These are phyloP conservation scores for Torymus auratus DNA, from an alignment of 2,888 invertebrate species.

Conservation along the genomic window DNA sequence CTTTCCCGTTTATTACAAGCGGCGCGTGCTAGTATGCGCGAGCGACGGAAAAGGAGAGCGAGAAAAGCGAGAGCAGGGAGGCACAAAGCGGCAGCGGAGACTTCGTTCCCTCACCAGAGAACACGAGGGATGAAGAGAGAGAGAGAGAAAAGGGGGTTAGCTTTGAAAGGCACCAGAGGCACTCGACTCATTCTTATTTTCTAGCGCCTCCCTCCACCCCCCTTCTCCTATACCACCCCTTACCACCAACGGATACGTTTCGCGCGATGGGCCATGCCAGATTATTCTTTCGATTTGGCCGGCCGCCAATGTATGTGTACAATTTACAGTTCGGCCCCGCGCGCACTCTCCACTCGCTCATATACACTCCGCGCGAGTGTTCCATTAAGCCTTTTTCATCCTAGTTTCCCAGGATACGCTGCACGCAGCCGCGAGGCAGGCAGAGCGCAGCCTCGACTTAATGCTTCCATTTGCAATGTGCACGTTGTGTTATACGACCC, in stretches of 20 bases:
- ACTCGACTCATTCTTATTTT: slow-evolving; percentile 29
- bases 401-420: neutral
- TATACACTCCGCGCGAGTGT: slow-evolving; percentile 1
- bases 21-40: slow-evolving; percentile 1
- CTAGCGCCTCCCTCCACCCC: slow-evolving; percentile 3
- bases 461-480: slow-evolving; percentile 40
- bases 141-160: slow-evolving; percentile 19
- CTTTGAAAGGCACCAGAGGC: slow-evolving; percentile 37
- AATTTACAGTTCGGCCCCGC: slow-evolving; percentile 41
- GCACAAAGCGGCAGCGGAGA: neutral
- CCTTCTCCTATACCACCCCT: neutral
- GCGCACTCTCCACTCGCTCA: too few relatives aligned
- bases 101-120: neutral
- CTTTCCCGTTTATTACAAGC: slow-evolving; percentile 32
- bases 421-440: neutral
- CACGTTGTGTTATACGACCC: neutral
- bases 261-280: slow-evolving; percentile 33
- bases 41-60: neutral
- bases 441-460: slow-evolving; percentile 4
- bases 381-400: slow-evolving; percentile 32
- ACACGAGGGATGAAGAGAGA: neutral
- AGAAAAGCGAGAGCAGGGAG: neutral
- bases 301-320: slow-evolving; percentile 44
- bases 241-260: slow-evolving; percentile 23
- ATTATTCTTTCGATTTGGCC: slow-evolving; percentile 58